Evolutionary conservation across 2,888 invertebrate genomes (phyloP), one percentile per base, ranked within the genome.

Genomic region (Marasmarcha lunaedactyla): DNA sequence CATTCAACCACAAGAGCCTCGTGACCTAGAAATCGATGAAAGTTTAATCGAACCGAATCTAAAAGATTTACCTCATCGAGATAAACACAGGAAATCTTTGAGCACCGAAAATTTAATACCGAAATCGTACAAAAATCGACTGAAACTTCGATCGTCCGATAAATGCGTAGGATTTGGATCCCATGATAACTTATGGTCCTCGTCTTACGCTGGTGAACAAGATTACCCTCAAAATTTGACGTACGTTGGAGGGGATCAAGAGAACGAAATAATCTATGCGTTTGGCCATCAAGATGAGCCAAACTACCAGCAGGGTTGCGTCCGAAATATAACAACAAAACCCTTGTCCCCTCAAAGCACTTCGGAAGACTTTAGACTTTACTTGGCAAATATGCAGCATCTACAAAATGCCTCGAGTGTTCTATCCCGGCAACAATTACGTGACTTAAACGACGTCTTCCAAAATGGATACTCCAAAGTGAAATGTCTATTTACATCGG

Each of bases 301-400:
- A 0, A 69, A 60, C 38, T 68, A 55, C 39, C 72, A 70, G 26
- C 55, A 51, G 1, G 71, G 72, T 0, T 74, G 79, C 46, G 85
- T 83, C 2, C 63, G 87, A 53, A 85, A 87, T 59, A 83, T 88
- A 11, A 87, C 87, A 1, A 88, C 89, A 0, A 89, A 89, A 45
- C 86, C 89, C 1, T 54, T 90, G 1, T 89, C 89, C 27, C 88
- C 88, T 1, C 88, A 88, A 47, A 86, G 85, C 14, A 88, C 88
- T 0, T 87, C 88, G 0, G 90, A 90, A 58, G 90, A 90, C 54
- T 90, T 90, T 47, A 86, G 90, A 53, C 64, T 89, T 42, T 90
- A 91, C 58, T 65, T 90, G 46, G 90, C 90, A 14, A 90, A 90
- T 54, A 88, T 90, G 65, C 90, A 90, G 52, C 88, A 90, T 59